Evolutionary conservation across 2,797 vertebrate species (phyloP).

Genomic region (Nasua narica): DNA sequence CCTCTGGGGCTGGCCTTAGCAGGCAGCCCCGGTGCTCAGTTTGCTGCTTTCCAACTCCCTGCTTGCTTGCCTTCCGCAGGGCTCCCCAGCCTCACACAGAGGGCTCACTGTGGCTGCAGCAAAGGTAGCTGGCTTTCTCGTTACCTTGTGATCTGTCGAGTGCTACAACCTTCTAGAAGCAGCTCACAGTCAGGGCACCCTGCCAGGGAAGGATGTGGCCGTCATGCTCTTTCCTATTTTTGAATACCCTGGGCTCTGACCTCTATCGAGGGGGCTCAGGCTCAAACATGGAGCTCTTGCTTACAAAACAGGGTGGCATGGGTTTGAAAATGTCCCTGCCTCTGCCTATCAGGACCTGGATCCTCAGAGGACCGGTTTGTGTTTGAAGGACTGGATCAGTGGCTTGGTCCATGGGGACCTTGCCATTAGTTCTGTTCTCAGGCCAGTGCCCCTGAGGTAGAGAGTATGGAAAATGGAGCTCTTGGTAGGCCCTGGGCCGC

Average conservation of each 20-base stretch:
- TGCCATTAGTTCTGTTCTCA: conserved; percentile 65
- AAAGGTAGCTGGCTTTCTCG: background rate
- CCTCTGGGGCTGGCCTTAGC: background rate
- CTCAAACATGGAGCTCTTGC: conserved; percentile 30
- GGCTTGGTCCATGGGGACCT: conserved; percentile 38
- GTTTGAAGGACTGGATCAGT: conserved; percentile 30
- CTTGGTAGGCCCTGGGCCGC: conserved; percentile 68
- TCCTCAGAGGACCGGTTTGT: conserved; percentile 52
- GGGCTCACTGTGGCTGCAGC: background rate
- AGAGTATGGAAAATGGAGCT: conserved; percentile 71
- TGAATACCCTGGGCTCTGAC: background rate
- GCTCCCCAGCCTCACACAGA: too few species aligned
- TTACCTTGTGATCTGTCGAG: conserved; percentile 17
- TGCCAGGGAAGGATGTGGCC: background rate
- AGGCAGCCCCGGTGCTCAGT: rapidly evolving
- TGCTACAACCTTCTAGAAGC: background rate
- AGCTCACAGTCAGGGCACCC: background rate
- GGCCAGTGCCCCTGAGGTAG: conserved; percentile 61
- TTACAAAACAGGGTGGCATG: conserved; percentile 37
- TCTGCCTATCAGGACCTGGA: conserved; percentile 44
- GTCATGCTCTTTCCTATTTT: background rate
- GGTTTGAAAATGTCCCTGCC: conserved; percentile 38
- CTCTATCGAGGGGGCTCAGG: conserved; percentile 4
- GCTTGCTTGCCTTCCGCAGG: background rate
- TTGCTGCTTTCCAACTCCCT: background rate